A percentile compares a stretch with the other conserved stretches of the same genome.
Evolutionary conservation across 2,888 invertebrate species (phyloP).

Genomic region (Coleophora flavipennella): DNA sequence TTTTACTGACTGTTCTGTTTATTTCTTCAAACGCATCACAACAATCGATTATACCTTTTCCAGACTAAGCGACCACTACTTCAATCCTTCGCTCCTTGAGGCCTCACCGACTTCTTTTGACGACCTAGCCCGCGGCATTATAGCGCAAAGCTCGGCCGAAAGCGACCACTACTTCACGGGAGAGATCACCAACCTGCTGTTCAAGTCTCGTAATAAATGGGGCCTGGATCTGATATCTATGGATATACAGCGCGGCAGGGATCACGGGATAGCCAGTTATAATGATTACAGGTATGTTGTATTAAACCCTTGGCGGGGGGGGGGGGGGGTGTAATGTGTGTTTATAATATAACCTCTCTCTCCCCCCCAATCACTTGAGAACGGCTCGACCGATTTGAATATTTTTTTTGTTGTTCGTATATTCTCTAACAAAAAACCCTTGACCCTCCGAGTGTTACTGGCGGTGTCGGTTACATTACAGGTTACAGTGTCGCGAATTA

Average conservation of each 20-base stretch:
- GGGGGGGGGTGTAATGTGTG: too few species aligned
- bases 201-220: constrained; percentile 53
- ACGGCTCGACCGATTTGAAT: too few species aligned
- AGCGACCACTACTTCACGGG: constrained; percentile 70
- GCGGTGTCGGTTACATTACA: too few species aligned
- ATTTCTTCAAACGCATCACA: too few species aligned
- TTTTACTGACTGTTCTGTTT: too few species aligned
- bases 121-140: constrained; percentile 67
- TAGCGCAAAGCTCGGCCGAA: constrained; percentile 69
- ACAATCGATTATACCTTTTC: constrained; percentile 10
- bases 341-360: too few species aligned
- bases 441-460: too few species aligned
- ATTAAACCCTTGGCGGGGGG: too few species aligned
- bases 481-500: too few species aligned
- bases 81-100: constrained; percentile 70
- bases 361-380: too few species aligned
- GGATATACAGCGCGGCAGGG: constrained; percentile 77
- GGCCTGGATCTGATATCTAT: constrained; percentile 76
- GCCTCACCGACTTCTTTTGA: constrained; percentile 59
- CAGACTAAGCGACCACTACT: constrained; percentile 72
- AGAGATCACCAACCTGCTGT: constrained; percentile 62
- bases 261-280: constrained; percentile 76
- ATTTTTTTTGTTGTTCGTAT: too few species aligned
- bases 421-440: too few species aligned
- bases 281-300: constrained; percentile 70